phyloP scores from a whole-genome alignment of 2,888 invertebrate genomes.

The Prenolepis imparis region DNA sequence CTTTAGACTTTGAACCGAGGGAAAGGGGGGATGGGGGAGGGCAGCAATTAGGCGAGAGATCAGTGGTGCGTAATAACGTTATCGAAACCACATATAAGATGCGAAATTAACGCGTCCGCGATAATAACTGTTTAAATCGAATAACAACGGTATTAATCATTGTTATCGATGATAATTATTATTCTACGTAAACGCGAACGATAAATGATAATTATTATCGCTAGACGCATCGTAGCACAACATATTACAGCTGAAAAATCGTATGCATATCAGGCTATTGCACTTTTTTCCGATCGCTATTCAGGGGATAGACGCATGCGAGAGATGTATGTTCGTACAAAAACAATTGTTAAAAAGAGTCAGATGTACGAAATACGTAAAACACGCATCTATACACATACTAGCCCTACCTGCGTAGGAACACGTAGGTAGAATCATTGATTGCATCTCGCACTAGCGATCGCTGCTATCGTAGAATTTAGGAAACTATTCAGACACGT shows the following conservation, averaged over 20 bases:
- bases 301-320: conserved; percentile 14
- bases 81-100: conserved; percentile 25
- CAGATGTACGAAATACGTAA: conserved; percentile 13
- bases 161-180: conserved; percentile 50
- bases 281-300: conserved; percentile 25
- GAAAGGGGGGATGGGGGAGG: conserved; percentile 39
- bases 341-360: neutral
- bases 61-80: conserved; percentile 48
- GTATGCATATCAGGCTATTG: conserved; percentile 48
- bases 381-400: conserved; percentile 31
- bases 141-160: conserved; percentile 25
- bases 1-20: conserved; percentile 65
- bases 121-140: conserved; percentile 24
- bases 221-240: conserved; percentile 43
- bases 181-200: conserved; percentile 57
- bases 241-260: conserved; percentile 40
- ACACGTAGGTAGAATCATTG: conserved; percentile 20
- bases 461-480: conserved; percentile 52
- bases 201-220: conserved; percentile 60
- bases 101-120: conserved; percentile 38
- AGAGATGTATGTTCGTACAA: conserved; percentile 11
- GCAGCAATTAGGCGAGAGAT: conserved; percentile 40
- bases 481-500: conserved; percentile 43
- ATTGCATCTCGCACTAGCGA: conserved; percentile 29
- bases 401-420: conserved; percentile 17